Base-by-base conservation (phyloP, 2,797 vertebrate genomes). In the Enteromius trimaculatus region DNA sequence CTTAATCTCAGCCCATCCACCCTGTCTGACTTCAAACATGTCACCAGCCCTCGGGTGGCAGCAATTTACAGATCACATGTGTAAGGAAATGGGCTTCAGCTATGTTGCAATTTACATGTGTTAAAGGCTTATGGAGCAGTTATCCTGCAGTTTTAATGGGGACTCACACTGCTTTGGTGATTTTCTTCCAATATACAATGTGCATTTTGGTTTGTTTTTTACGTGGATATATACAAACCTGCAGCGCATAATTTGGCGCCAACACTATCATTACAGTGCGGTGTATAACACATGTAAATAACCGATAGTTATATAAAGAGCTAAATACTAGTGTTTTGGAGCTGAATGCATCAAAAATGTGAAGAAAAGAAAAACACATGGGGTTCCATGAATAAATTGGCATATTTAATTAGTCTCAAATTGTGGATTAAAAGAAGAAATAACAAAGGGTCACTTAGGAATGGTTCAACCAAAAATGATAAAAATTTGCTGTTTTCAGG, bases 1-100 rank as follows among this genome's bases (percentile, higher is more conserved):
- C 77, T 86, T 88, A 86, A 88, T 89, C 88, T 83, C 78, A 83
- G 77, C 66, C 83, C 75, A 83, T 86, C 81, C 80, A 92, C 90
- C 89, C 89, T 82, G 89, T 68, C 69, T 51, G 74, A 85, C 87
- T 89, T 89, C 82, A 78, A 81, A 86, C 84, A 85, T 85, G 81
- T 87, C 90, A 89, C 90, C 87, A 91, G 92, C 92, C 93, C 94
- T 94, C 93, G 93, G 94, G 94, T 94, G 94, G 92, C 92, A 93
- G 91, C 94, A 93, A 95, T 94, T 95, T 95, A 94, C 94, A 95
- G 93, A 95, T 95, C 94, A 93, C 94, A 95, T 92, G 81, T 94
- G 90, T 92, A 91, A 92, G 92, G 62, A 85, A 84, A 84, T 82
- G 83, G 85, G 80, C 92, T 92, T 89, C 89, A 89, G 92, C 92